Base-by-base conservation (phyloP, 1,140 invertebrate species). In the Orius insidiosus region DNA sequence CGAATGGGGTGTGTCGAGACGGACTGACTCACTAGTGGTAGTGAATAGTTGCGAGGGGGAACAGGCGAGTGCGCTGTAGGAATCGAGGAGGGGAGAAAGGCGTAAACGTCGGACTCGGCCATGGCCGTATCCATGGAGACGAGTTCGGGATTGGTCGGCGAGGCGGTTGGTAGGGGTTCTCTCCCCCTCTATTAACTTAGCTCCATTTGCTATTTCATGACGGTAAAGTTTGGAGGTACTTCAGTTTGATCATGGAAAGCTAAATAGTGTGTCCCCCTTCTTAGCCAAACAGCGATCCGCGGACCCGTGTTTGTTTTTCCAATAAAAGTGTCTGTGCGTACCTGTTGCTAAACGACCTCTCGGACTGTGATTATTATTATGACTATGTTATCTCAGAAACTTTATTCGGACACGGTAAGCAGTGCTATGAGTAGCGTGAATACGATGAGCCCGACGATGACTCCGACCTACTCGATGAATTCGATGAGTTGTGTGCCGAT, bases 391-490 rank as follows among this genome's bases (percentile, higher is more conserved):
- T 56, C 54, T 48, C 67, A 70, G 47, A 70, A 70, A 56, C 60
- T 71, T 45, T 71, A 70, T 60, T 59, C 65, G 52, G 59, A 68
- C 37, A 58, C 59, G 49, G 56, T 62, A 50, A 59, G 61, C 46
- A 61, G 63, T 46, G 61, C 61, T 38, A 66, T 66, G 62, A 66
- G 60, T 49, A 77, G 75, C 10, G 69, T 69, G 61, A 68, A 70
- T 42, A 48, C 64, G 50, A 70, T 64, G 55, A 72, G 76, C 68
- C 68, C 72, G 48, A 68, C 69, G 41, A 68, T 81, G 66, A 73
- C 78, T 54, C 74, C 78, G 14, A 75, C 76, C 11, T 84, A 83
- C 49, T 69, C 71, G 38, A 85, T 87, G 64, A 84, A 84, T 63
- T 72, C 76, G 37, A 81, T 83, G 76, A 71, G 74, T 49, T 79